phyloP scores from a whole-genome alignment of 2,113 vertebrate genomes.

The Catharus fuscescens region DNA sequence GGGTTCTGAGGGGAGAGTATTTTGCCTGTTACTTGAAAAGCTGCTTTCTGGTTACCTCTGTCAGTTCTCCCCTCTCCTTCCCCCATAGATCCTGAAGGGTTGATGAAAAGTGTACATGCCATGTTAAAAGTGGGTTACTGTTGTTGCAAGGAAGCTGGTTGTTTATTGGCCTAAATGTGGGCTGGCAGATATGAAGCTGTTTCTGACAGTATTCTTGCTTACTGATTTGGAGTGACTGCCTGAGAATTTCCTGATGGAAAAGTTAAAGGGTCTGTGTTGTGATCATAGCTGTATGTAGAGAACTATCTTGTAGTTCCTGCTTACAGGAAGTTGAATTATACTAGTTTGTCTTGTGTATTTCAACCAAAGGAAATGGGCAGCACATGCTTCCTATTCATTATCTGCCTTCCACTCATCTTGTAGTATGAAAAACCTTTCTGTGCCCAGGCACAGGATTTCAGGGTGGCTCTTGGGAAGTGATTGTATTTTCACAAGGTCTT shows the following conservation, averaged over 20 bases:
- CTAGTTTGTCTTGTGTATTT: not conserved
- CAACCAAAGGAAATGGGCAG: not conserved
- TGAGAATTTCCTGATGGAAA: not conserved
- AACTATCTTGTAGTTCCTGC: not conserved
- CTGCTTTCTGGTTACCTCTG: constrained; percentile 13
- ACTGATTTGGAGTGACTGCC: not conserved
- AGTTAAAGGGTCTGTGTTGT: not conserved
- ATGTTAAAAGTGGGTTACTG: not conserved
- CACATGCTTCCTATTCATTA: not conserved
- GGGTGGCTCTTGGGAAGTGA: not conserved
- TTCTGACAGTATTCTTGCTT: not conserved
- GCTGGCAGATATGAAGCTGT: not conserved
- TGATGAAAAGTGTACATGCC: not conserved
- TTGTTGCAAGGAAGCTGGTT: not conserved
- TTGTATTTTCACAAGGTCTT: not conserved
- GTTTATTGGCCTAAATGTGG: not conserved
- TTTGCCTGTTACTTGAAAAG: constrained; percentile 10
- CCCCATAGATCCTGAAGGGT: not conserved
- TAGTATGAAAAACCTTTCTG: not conserved
- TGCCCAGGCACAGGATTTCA: not conserved
- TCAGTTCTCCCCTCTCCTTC: not conserved
- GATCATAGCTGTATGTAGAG: not conserved
- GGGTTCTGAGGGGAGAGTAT: not conserved
- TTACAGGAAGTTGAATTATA: not conserved
- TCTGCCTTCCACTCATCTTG: not conserved